A percentile compares a stretch with the other conserved stretches of the same genome.
phyloP scores from a whole-genome alignment of 2,888 invertebrate species.

The Strigamia crassipes region DNA sequence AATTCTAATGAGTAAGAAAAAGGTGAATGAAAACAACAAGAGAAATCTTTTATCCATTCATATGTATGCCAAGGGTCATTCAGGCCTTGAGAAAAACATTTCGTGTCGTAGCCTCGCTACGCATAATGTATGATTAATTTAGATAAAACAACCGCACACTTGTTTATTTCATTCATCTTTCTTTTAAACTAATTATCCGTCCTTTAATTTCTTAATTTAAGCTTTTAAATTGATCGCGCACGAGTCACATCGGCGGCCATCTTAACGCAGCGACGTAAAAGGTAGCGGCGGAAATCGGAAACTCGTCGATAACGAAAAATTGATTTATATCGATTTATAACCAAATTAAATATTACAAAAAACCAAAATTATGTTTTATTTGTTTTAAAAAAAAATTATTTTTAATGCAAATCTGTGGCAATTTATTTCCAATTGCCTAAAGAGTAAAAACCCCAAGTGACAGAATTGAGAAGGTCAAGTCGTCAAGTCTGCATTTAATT shows the following conservation, averaged over 20 bases:
- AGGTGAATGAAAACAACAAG: slow-evolving; percentile 32
- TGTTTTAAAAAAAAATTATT: no score
- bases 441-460: neutral
- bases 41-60: slow-evolving; percentile 6
- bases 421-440: neutral
- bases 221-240: no score
- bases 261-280: no score
- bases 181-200: no score
- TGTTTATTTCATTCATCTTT: neutral
- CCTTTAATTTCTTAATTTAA: no score
- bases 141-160: neutral
- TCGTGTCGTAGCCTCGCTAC: neutral
- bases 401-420: no score
- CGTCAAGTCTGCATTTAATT: neutral
- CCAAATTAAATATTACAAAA: no score
- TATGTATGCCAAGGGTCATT: slow-evolving; percentile 29
- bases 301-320: no score
- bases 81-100: neutral
- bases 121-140: slow-evolving; percentile 10
- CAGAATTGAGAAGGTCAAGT: neutral
- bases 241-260: no score
- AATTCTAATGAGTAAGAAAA: neutral
- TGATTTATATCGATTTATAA: no score
- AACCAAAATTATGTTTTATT: no score
- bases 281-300: no score